These are phyloP conservation scores for Amiota mariae DNA, from an alignment of 2,888 invertebrate species.

Conservation along the genomic window DNA sequence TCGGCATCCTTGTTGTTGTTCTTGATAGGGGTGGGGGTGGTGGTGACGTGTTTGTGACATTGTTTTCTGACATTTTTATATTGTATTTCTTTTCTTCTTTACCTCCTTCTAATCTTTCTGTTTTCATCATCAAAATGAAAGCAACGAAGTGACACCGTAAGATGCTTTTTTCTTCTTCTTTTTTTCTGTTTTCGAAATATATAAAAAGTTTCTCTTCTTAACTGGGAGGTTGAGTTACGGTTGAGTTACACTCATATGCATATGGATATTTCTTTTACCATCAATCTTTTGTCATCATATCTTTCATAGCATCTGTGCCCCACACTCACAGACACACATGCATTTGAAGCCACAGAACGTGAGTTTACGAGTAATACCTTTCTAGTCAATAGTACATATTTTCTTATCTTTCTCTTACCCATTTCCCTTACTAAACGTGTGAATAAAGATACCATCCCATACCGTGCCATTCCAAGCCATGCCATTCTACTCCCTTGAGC, in stretches of 20 bases:
- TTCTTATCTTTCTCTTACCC: no score
- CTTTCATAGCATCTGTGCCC: background rate
- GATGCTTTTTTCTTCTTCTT: constrained; percentile 1
- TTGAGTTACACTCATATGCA: background rate
- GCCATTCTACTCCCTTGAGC: background rate
- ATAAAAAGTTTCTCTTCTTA: no score
- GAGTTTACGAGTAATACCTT: no score
- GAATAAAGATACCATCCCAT: no score
- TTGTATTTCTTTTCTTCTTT: background rate
- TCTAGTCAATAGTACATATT: no score
- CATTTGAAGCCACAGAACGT: no score
- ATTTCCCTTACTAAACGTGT: no score
- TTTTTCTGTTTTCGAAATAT: background rate
- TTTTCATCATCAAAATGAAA: background rate
- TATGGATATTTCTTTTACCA: background rate
- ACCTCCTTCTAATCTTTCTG: background rate
- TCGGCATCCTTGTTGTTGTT: background rate
- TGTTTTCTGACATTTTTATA: constrained; percentile 20
- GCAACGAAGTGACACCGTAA: background rate
- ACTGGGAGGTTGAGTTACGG: no score
- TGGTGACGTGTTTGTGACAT: constrained; percentile 30
- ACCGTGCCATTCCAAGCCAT: no score
- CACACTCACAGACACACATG: constrained; percentile 12
- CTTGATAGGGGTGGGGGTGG: background rate
- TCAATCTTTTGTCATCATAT: background rate